Percentiles rank a stretch among this genome's conserved stretches.
Conservation (phyloP, 2,888 invertebrate species). For the Synergus gifuensis region DNA sequence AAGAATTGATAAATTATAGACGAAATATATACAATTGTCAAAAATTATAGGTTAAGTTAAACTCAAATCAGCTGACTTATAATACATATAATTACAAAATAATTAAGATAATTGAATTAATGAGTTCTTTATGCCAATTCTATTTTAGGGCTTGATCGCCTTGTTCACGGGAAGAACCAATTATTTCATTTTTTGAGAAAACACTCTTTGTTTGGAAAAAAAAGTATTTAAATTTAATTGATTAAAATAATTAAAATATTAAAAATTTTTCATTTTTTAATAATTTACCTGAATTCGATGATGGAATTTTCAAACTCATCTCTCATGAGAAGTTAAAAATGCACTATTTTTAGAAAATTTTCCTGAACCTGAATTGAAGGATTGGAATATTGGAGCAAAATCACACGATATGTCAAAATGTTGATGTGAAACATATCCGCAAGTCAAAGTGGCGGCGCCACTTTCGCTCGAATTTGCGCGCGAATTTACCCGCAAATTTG, state of each 20-base stretch:
- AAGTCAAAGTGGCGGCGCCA: background rate
- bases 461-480: background rate
- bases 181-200: too few species aligned
- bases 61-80: background rate
- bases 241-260: background rate
- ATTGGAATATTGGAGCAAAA: background rate
- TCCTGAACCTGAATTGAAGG: background rate
- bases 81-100: background rate
- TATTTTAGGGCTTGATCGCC: background rate
- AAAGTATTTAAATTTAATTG: background rate
- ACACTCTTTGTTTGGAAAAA: background rate
- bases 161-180: background rate
- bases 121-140: background rate
- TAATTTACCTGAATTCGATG: constrained; percentile 16
- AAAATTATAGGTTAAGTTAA: background rate
- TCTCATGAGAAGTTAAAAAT: background rate
- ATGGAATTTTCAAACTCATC: background rate
- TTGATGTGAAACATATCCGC: background rate
- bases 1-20: background rate
- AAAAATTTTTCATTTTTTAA: background rate
- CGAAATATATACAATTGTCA: background rate
- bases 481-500: background rate
- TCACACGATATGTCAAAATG: constrained; percentile 20
- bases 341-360: constrained; percentile 3
- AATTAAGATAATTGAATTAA: background rate